A percentile compares a stretch with the other conserved stretches of the same genome.
phyloP scores from a whole-genome alignment of 2,888 invertebrate species.

The Hypsopygia costalis region DNA sequence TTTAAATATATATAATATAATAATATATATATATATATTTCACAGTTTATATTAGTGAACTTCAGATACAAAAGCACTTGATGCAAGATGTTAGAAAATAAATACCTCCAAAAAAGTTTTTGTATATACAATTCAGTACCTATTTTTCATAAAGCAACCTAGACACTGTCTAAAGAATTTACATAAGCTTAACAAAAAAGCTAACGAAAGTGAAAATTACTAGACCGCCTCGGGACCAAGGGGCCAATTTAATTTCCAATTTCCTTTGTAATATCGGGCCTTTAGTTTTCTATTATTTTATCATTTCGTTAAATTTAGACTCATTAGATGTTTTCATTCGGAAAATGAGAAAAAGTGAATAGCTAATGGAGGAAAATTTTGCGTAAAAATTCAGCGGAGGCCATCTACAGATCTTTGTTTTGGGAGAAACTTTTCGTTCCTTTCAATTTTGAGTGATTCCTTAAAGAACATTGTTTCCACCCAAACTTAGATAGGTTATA shows the following conservation, averaged over 20 bases:
- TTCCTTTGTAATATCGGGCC: constrained; percentile 6
- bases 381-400: constrained; percentile 3
- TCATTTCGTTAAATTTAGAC: constrained; percentile 8
- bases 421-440: constrained; percentile 1
- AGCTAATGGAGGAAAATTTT: constrained; percentile 8
- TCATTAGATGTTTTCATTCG: constrained; percentile 10
- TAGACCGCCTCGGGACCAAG: not conserved
- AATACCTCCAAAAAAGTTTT: no score
- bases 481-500: not conserved
- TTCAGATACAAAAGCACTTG: no score
- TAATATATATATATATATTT: no score
- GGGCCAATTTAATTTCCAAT: constrained; percentile 6
- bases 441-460: not conserved
- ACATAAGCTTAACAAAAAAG: not conserved
- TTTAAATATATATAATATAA: no score
- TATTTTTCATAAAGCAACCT: no score
- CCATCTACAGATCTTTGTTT: constrained; percentile 8
- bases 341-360: constrained; percentile 11
- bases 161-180: no score
- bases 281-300: constrained; percentile 11
- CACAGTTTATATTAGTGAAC: no score
- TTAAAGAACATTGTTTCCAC: not conserved
- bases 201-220: constrained; percentile 1
- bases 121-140: no score
- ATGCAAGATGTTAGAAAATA: no score